These are phyloP conservation scores for Ctenochaetus hawaiiensis DNA, from an alignment of 2,797 vertebrate species.

Conservation along the genomic window DNA sequence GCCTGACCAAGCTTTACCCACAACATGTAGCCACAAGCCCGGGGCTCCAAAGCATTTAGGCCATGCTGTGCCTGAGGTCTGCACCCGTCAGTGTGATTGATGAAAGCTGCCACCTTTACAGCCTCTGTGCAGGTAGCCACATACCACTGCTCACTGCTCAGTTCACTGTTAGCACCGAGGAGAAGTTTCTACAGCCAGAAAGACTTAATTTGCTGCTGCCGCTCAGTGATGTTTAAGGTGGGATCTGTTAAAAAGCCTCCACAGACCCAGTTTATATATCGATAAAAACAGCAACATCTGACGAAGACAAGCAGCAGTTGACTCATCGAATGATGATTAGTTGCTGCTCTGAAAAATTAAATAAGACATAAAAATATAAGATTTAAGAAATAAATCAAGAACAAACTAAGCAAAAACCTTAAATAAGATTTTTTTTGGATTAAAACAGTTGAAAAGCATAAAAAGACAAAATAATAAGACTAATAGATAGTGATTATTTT, in stretches of 20 bases:
- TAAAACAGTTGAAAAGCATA: not conserved
- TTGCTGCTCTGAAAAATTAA: not conserved
- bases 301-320: not conserved
- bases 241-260: not conserved
- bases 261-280: not conserved
- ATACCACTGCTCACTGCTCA: slow-evolving; percentile 33
- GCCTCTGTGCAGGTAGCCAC: slow-evolving; percentile 39
- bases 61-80: slow-evolving; percentile 46
- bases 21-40: slow-evolving; percentile 57
- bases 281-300: not conserved
- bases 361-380: not conserved
- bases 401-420: too few species aligned
- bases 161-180: slow-evolving; percentile 28
- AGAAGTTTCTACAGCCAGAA: not conserved
- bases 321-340: not conserved
- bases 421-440: too few species aligned
- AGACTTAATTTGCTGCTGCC: slow-evolving; percentile 13
- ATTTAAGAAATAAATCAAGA: not conserved
- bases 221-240: not conserved
- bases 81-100: slow-evolving; percentile 58
- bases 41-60: slow-evolving; percentile 53
- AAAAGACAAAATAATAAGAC: too few species aligned
- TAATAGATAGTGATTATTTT: not conserved
- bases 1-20: slow-evolving; percentile 20
- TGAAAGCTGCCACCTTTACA: slow-evolving; percentile 44